phyloP scores from a whole-genome alignment of 2,797 vertebrate genomes.

The Neosilurus hyrtlii region DNA sequence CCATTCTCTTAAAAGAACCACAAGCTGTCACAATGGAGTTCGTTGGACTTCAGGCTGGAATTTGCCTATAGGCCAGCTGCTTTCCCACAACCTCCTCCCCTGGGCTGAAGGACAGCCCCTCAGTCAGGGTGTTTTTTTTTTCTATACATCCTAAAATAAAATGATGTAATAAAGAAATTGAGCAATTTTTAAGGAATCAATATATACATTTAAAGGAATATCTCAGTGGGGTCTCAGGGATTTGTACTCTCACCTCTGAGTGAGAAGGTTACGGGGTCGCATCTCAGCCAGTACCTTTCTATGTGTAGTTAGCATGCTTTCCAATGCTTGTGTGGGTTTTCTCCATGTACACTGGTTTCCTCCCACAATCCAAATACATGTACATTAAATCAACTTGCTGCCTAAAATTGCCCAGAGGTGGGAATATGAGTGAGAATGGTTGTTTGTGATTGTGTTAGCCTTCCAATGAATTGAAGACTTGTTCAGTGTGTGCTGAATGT shows the following conservation, averaged over 20 bases:
- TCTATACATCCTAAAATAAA: neutral
- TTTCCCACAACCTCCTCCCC: conserved; percentile 79
- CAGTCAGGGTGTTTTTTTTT: conserved; percentile 71
- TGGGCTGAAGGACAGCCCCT: conserved; percentile 83
- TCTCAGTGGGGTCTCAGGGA: no score
- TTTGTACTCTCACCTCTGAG: no score
- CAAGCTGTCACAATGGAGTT: conserved; percentile 84
- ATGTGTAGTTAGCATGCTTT: no score
- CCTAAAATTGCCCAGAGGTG: no score
- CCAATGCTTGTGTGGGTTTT: neutral
- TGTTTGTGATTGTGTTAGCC: no score
- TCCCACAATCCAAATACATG: no score
- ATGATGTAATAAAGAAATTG: neutral
- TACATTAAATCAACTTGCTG: no score
- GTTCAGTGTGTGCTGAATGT: neutral
- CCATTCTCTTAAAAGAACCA: conserved; percentile 72
- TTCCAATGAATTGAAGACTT: no score
- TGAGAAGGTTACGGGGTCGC: no score
- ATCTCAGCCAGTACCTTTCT: no score
- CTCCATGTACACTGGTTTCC: no score
- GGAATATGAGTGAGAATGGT: no score
- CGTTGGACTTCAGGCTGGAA: conserved; percentile 90
- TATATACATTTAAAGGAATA: neutral
- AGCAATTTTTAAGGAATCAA: neutral
- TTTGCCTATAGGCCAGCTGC: conserved; percentile 84